phyloP scores from a whole-genome alignment of 2,797 vertebrate species.

The Enteromius thamalakanensis region DNA sequence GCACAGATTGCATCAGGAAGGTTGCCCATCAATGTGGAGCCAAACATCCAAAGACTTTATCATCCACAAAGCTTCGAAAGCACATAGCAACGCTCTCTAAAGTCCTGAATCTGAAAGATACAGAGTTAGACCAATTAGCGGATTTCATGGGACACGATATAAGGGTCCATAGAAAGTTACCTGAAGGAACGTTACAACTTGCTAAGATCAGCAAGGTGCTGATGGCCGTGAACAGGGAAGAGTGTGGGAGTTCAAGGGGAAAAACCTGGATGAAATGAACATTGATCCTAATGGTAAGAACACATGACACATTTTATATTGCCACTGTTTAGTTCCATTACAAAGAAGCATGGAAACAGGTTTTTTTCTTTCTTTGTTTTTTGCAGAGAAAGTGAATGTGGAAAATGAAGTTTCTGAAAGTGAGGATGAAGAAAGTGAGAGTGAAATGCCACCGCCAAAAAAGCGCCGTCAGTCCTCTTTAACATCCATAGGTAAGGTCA shows the following conservation, averaged over 20 bases:
- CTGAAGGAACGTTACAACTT: neutral
- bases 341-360: no score
- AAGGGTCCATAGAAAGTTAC: neutral
- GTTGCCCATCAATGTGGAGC: neutral
- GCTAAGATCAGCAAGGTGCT: slow-evolving; percentile 13
- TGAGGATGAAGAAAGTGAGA: no score
- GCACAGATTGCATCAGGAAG: neutral
- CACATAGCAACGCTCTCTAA: neutral
- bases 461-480: no score
- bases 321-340: no score
- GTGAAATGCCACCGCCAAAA: neutral
- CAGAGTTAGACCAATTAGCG: neutral
- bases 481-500: neutral
- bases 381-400: no score
- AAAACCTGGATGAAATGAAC: no score
- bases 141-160: neutral
- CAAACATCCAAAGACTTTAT: neutral
- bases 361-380: no score
- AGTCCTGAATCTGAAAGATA: neutral
- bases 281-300: no score
- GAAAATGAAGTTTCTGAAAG: no score
- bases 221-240: neutral
- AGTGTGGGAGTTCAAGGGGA: neutral
- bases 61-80: neutral
- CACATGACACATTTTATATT: no score